These are phyloP conservation scores for Sesia bembeciformis DNA, from an alignment of 2,888 invertebrate species.

Conservation along the genomic window DNA sequence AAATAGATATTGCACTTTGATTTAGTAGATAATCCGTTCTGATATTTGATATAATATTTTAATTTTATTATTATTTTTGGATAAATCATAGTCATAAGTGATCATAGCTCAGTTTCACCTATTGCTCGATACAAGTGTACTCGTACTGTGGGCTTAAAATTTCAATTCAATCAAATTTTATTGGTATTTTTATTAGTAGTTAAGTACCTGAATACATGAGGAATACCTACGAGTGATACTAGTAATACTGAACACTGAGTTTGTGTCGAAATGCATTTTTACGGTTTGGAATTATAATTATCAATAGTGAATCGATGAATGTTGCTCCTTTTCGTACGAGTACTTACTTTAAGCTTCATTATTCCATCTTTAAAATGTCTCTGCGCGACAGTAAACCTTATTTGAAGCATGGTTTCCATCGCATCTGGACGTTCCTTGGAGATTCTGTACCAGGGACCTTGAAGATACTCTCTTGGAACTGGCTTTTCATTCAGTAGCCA, in stretches of 20 bases:
- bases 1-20: too few relatives aligned
- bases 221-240: not conserved
- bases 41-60: too few relatives aligned
- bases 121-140: too few relatives aligned
- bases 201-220: not conserved
- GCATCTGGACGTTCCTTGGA: slow-evolving; percentile 69
- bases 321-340: not conserved
- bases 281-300: not conserved
- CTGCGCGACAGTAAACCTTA: slow-evolving; percentile 82
- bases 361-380: slow-evolving; percentile 85
- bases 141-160: too few relatives aligned
- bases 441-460: slow-evolving; percentile 65
- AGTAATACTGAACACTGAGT: not conserved
- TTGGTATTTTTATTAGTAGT: too few relatives aligned
- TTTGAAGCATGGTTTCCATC: slow-evolving; percentile 81
- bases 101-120: too few relatives aligned
- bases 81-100: too few relatives aligned
- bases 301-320: not conserved
- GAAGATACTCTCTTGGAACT: slow-evolving; percentile 62
- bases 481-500: slow-evolving; percentile 89
- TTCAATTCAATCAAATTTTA: too few relatives aligned
- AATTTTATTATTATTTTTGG: too few relatives aligned
- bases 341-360: slow-evolving; percentile 82
- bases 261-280: not conserved
- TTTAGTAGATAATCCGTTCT: too few relatives aligned